phyloP scores from a whole-genome alignment of 2,888 invertebrate genomes.

The Cryptus viduatorius region DNA sequence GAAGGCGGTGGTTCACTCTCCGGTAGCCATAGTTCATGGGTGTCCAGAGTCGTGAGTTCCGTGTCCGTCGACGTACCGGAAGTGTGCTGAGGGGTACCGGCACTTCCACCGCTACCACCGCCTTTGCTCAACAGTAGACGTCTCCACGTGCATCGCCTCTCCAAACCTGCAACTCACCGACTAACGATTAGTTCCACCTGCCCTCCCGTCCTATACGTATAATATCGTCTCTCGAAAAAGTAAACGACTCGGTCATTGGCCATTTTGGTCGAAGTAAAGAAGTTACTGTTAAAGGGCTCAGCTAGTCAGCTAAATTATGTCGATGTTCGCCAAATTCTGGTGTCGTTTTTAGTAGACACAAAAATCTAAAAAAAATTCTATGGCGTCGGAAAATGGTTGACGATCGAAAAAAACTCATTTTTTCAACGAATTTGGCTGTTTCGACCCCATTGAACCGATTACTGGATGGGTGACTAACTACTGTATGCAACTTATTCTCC shows the following conservation, averaged over 20 bases:
- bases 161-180: slow-evolving; percentile 83
- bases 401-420: too few relatives aligned
- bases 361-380: too few relatives aligned
- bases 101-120: slow-evolving; percentile 74
- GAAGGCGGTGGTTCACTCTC: slow-evolving; percentile 91
- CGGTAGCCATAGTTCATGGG: slow-evolving; percentile 93
- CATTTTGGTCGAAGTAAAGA: background rate
- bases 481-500: too few relatives aligned
- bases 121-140: slow-evolving; percentile 87
- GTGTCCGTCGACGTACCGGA: slow-evolving; percentile 94
- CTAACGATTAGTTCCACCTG: slow-evolving; percentile 22
- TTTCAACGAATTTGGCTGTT: too few relatives aligned
- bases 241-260: background rate
- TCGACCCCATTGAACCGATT: too few relatives aligned
- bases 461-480: too few relatives aligned
- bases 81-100: slow-evolving; percentile 88
- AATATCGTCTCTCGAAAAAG: background rate
- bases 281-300: too few relatives aligned
- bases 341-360: too few relatives aligned
- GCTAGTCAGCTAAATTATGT: too few relatives aligned
- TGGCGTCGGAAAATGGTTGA: too few relatives aligned
- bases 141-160: slow-evolving; percentile 93
- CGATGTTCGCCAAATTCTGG: too few relatives aligned
- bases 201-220: background rate
- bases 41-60: slow-evolving; percentile 93